Base-by-base conservation (phyloP, 2,888 invertebrate genomes). In the Elaeidobius kamerunicus region DNA sequence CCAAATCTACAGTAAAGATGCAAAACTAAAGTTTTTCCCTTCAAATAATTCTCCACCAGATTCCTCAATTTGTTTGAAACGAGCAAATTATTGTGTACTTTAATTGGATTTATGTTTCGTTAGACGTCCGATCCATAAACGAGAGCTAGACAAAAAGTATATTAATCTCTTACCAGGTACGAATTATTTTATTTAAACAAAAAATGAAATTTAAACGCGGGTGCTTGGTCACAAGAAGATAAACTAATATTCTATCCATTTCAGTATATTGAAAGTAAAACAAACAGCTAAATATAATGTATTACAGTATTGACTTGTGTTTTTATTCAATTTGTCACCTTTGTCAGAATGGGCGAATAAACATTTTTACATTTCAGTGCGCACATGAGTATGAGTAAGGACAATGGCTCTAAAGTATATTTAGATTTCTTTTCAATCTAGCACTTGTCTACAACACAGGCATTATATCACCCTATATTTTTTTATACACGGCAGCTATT, bases 281-380 rank as follows among this genome's bases (percentile, higher is more conserved):
- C n/a, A n/a, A n/a, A 65, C 65, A 63, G 63, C 65, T 65, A 65
- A 66, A 65, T 65, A 66, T 63, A 63, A 58, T 59, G 60, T 60
- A 59, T 56, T 59, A 57, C 52, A 58, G 44, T 46, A 49, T 35
- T 44, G 14, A 18, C 7, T 50, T 46, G 50, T 30, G 46, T 51
- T 38, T 55, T 46, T 41, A 42, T 55, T 47, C 11, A 3, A 30
- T 30, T 30, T n/a, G n/a, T n/a, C n/a, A n/a, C n/a, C n/a, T n/a
- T n/a, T n/a, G 23, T 23, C 23, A 9, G 23, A 9, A 6, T 4
- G 4, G 23, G 23, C 9, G 9, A 23, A 23, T 9, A 23, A 23
- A 23, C 4, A 23, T 9, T 23, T 23, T n/a, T n/a, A n/a, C n/a
- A n/a, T n/a, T n/a, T n/a, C n/a, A n/a, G n/a, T n/a, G n/a, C n/a